Percentiles rank a stretch among this genome's conserved stretches.
These are phyloP conservation scores for Hyles vespertilio DNA, from an alignment of 1,140 invertebrate species.

Conservation along the genomic window DNA sequence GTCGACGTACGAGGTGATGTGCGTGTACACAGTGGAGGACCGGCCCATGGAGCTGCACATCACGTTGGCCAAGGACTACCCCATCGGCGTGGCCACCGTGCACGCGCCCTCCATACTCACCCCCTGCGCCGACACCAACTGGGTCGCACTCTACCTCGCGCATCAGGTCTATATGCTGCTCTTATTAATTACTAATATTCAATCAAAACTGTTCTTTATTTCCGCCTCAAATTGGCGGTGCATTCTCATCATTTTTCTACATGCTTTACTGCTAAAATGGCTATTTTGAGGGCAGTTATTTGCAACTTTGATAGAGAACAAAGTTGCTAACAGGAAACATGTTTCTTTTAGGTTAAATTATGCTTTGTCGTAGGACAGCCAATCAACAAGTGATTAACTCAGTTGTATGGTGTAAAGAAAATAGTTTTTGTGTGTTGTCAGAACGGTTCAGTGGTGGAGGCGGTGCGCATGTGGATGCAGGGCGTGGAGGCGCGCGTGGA, in stretches of 20 bases:
- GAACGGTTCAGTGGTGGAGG: conserved; percentile 44
- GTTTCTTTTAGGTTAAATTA: no score
- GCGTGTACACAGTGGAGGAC: conserved; percentile 31
- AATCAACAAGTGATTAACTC: neutral
- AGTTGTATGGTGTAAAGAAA: neutral
- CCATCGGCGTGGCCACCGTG: conserved; percentile 22
- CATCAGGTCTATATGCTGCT: conserved; percentile 27
- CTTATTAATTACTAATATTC: neutral
- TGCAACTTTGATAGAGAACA: no score
- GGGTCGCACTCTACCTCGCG: conserved; percentile 37
- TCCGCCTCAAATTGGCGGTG: no score
- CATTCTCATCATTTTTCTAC: no score
- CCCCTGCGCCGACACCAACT: conserved; percentile 20
- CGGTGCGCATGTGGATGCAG: conserved; percentile 41
- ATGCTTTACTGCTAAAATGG: no score
- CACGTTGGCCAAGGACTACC: conserved; percentile 31
- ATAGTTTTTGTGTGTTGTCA: conserved; percentile 8
- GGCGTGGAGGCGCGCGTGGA: conserved; percentile 30
- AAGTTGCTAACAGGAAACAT: no score
- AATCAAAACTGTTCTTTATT: neutral
- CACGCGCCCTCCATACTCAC: conserved; percentile 8
- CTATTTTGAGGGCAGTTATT: no score
- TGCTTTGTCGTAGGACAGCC: no score
- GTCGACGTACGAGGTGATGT: conserved; percentile 28
- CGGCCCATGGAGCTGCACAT: conserved; percentile 30